Percentiles rank a stretch among this genome's conserved stretches.
Conservation (phyloP, 2,888 invertebrate species). For the Acanthosepion pharaonis region DNA sequence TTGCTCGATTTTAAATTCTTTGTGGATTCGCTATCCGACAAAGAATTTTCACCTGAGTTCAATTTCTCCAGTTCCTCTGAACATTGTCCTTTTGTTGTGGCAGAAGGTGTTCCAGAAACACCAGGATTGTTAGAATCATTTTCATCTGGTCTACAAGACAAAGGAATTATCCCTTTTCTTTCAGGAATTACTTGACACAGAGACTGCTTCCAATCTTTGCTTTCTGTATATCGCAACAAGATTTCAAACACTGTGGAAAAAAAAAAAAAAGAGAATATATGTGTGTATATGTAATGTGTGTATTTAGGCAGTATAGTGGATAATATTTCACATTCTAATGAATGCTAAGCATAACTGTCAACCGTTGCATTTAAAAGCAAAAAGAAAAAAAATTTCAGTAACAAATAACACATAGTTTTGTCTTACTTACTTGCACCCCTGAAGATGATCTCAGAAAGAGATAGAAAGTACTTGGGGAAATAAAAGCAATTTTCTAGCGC, state of each 20-base stretch:
- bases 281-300: too few relatives aligned
- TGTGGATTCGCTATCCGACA: background rate
- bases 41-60: background rate
- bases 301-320: too few relatives aligned
- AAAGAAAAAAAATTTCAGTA: too few relatives aligned
- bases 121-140: background rate
- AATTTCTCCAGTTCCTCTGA: background rate
- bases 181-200: constrained; percentile 74
- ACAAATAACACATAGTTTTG: too few relatives aligned
- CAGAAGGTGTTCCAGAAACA: background rate
- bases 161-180: constrained; percentile 63
- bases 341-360: too few relatives aligned
- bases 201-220: constrained; percentile 74
- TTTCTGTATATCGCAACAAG: constrained; percentile 74
- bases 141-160: background rate
- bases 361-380: too few relatives aligned
- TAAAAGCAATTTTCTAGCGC: too few relatives aligned
- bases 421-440: too few relatives aligned
- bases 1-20: background rate
- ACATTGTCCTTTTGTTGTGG: background rate
- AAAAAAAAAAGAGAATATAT: constrained; percentile 38
- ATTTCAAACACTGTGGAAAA: constrained; percentile 76
- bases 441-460: too few relatives aligned
- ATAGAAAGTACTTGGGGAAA: too few relatives aligned
- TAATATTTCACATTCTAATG: too few relatives aligned